A percentile compares a stretch with the other conserved stretches of the same genome.
Conservation (phyloP, 2,797 vertebrate species). For the Mormyrus hasselquistii region DNA sequence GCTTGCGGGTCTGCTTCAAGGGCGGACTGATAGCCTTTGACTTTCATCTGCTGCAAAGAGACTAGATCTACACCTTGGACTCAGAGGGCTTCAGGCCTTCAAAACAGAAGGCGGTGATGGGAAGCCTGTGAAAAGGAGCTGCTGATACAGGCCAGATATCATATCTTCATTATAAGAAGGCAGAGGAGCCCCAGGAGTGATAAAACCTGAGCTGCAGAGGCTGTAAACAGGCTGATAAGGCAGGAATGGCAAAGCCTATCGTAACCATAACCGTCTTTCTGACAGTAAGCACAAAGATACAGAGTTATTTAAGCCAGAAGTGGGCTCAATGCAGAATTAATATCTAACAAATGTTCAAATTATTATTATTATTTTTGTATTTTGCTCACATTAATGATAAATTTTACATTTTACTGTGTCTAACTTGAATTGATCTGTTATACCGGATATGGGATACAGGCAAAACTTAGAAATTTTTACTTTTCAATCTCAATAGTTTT, state of each 20-base stretch:
- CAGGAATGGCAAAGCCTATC: constrained; percentile 33
- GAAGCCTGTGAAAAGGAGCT: constrained; percentile 9
- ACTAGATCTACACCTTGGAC: constrained; percentile 36
- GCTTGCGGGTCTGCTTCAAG: constrained; percentile 31
- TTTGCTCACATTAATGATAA: background rate
- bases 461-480: background rate
- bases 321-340: background rate
- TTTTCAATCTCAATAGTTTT: background rate
- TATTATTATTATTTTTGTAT: background rate
- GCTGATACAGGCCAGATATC: constrained; percentile 36
- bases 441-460: background rate
- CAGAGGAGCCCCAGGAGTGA: constrained; percentile 35
- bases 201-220: constrained; percentile 36
- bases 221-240: constrained; percentile 43
- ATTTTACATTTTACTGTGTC: background rate
- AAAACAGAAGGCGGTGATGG: constrained; percentile 20
- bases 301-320: background rate
- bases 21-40: constrained; percentile 20
- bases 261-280: constrained; percentile 27
- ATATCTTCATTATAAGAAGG: constrained; percentile 43
- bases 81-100: constrained; percentile 18
- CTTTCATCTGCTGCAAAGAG: constrained; percentile 28
- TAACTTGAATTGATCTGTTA: background rate
- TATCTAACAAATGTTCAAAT: background rate
- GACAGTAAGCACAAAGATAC: background rate